Conservation (phyloP, 2,888 invertebrate species). For the Ormyrus labotus region DNA sequence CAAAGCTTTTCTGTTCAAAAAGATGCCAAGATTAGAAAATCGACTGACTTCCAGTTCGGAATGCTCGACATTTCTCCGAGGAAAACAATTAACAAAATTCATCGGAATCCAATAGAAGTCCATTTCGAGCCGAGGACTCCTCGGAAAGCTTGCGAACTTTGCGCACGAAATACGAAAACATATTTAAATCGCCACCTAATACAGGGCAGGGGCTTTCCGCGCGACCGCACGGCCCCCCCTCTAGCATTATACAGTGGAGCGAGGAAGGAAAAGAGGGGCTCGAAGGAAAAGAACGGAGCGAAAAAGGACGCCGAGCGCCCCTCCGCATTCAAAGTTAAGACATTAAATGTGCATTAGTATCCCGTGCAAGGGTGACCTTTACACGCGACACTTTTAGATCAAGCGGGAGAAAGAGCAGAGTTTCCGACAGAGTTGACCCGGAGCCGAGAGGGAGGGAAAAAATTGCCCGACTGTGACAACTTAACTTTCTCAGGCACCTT, state of each 20-base stretch:
- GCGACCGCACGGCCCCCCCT: not conserved
- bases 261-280: not conserved
- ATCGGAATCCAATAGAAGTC: too few relatives aligned
- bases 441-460: not conserved
- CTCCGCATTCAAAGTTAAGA: slow-evolving; percentile 72
- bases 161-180: slow-evolving; percentile 64
- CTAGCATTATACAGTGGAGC: not conserved
- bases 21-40: too few relatives aligned
- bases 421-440: not conserved
- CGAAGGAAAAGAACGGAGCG: slow-evolving; percentile 28
- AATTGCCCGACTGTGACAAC: not conserved
- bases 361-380: slow-evolving; percentile 42
- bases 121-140: too few relatives aligned
- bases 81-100: too few relatives aligned
- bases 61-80: too few relatives aligned
- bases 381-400: slow-evolving; percentile 52
- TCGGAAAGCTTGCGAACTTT: too few relatives aligned
- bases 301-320: slow-evolving; percentile 46
- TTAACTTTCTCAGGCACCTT: not conserved
- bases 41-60: too few relatives aligned
- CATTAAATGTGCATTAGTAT: slow-evolving; percentile 74
- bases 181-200: slow-evolving; percentile 63
- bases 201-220: slow-evolving; percentile 60
- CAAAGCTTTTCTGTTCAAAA: too few relatives aligned
- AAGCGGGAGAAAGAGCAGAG: not conserved